Base-by-base conservation (phyloP, 1,140 invertebrate genomes). In the Hestina assimilis region DNA sequence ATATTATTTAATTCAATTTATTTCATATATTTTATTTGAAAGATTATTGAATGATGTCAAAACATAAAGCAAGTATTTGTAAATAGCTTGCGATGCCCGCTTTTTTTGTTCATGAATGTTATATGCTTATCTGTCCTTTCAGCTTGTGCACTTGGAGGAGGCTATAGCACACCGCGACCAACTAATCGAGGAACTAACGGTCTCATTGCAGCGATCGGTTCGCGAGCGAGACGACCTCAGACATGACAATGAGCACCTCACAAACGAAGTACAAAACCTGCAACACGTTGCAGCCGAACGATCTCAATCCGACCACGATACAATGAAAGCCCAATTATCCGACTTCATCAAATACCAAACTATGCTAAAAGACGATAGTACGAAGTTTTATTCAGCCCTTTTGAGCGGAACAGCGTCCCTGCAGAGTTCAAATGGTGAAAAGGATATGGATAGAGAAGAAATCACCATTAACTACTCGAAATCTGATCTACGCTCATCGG, bases 71-170 rank as follows among this genome's bases (percentile, higher is more conserved):
- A 58, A 42, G 46, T 58, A 11, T 47, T 20, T 31, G 33, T 2
- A 41, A 28, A 11, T 14, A 20, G 45, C 38, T 60, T 47, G 14
- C 12, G 24, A 15, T 53, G 35, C 20, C 8, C 21, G 45, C 47
- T 48, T 47, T 60, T 67, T 33, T 12, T 62, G 48, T 64, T 24
- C 11, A 33, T 26, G 55, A 23, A 52, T 63, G 59, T 63, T 59
- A 21, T 75, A 68, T 68, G 73, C 71, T 72, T 72, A 52, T 77
- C 59, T 87, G 70, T 87, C 68, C 72, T 89, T 91, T 75, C 79
- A 92, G 92, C 89, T 91, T 59, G 75, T 91, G 57, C 91, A 92
- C 72, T 91, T 91, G 68, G 91, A 92, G 79, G 78, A 86, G 60
- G 91, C 91, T 63, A 79, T 92, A 17, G 68, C 76, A 0, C 88